These are phyloP conservation scores for Geodia barretti DNA, from an alignment of 37 sponge, comb jelly and placozoan species.

Conservation along the genomic window DNA sequence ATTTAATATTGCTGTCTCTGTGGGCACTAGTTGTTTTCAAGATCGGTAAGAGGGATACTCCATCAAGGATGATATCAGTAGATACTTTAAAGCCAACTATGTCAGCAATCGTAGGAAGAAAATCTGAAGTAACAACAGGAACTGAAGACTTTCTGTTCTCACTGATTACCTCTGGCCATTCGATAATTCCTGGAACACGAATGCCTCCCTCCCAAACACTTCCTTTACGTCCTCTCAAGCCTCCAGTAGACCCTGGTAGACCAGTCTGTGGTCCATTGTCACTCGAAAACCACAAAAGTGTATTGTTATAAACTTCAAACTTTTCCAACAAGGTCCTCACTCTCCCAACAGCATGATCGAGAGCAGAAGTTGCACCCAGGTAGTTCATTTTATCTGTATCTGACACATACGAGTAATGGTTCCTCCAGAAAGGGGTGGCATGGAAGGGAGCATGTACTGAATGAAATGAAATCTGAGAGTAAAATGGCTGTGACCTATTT, in stretches of 20 bases:
- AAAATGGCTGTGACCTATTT: conserved; percentile 34
- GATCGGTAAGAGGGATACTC: conserved; percentile 29
- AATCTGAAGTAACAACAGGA: conserved; percentile 59
- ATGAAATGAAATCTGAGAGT: conserved; percentile 59
- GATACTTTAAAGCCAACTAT: conserved; percentile 4
- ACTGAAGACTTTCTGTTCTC: conserved; percentile 14
- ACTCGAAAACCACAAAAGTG: conserved; percentile 70
- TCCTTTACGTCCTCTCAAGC: conserved; percentile 63
- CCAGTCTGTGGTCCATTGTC: conserved; percentile 64
- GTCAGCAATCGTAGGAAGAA: conserved; percentile 59
- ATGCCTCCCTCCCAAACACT: conserved; percentile 67
- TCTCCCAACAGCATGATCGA: conserved; percentile 53
- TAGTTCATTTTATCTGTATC: conserved; percentile 40
- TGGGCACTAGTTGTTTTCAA: not conserved
- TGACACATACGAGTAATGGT: not conserved
- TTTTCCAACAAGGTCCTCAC: conserved; percentile 30
- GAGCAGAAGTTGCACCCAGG: conserved; percentile 44
- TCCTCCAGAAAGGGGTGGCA: conserved; percentile 15
- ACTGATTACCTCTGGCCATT: conserved; percentile 55
- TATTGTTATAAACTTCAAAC: conserved; percentile 23
- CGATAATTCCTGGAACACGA: conserved; percentile 70
- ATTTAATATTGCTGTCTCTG: conserved; percentile 8
- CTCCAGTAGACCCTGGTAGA: conserved; percentile 45
- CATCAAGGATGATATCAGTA: conserved; percentile 14
- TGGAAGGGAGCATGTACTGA: conserved; percentile 58